A percentile compares a stretch with the other conserved stretches of the same genome.
phyloP scores from a whole-genome alignment of 2,888 invertebrate genomes.

The Furcula furcula region DNA sequence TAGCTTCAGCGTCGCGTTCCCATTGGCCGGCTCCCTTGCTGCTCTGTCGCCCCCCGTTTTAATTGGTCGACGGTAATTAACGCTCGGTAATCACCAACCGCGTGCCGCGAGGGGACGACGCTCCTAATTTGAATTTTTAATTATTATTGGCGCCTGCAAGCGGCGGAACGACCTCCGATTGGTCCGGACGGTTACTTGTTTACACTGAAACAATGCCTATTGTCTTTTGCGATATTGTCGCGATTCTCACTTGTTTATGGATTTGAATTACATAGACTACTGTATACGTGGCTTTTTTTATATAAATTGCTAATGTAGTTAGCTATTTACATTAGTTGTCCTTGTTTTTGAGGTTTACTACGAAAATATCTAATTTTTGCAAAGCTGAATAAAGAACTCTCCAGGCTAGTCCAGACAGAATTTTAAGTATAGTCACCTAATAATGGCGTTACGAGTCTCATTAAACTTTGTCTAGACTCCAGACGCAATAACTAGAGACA shows the following conservation, averaged over 20 bases:
- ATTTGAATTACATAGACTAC: neutral
- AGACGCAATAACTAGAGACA: neutral
- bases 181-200: slow-evolving; percentile 50
- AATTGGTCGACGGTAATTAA: slow-evolving; percentile 79
- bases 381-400: no score
- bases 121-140: slow-evolving; percentile 79
- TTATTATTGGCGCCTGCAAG: slow-evolving; percentile 59
- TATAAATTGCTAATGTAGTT: no score
- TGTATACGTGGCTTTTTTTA: neutral
- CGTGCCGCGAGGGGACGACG: slow-evolving; percentile 64
- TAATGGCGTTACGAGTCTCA: neutral
- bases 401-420: no score
- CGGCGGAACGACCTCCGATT: slow-evolving; percentile 47
- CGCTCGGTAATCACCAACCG: slow-evolving; percentile 73
- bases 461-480: neutral
- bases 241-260: slow-evolving; percentile 19
- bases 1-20: slow-evolving; percentile 63
- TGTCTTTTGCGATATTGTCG: slow-evolving; percentile 49
- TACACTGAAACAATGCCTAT: slow-evolving; percentile 64
- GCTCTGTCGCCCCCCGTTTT: slow-evolving; percentile 65
- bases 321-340: no score
- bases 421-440: neutral
- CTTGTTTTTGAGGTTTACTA: no score
- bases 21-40: slow-evolving; percentile 56
- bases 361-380: no score